Evolutionary conservation across 2,888 invertebrate species (phyloP).

Genomic region (Crossocerus cetratus): DNA sequence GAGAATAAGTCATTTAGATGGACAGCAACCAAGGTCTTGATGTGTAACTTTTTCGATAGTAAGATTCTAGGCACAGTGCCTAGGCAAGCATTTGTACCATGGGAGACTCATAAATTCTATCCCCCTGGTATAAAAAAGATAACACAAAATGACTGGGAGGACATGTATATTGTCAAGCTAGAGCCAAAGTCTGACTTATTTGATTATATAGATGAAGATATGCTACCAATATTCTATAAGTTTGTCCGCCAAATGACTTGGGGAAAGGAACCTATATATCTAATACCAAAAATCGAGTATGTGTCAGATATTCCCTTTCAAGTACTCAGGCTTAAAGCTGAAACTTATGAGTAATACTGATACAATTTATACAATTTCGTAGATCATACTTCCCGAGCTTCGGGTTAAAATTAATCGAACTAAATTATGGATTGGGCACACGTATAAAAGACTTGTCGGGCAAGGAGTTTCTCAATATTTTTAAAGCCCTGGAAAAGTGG

Average conservation of each 20-base stretch:
- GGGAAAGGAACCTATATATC: conserved; percentile 78
- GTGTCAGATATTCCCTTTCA: conserved; percentile 65
- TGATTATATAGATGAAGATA: conserved; percentile 70
- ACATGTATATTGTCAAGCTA: conserved; percentile 82
- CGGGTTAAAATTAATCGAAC: conserved; percentile 81
- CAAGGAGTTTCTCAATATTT: background rate
- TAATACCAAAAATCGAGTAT: conserved; percentile 88
- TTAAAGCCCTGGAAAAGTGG: background rate
- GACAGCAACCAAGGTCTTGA: conserved; percentile 77
- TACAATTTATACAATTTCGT: conserved; percentile 44
- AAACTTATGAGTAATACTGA: background rate
- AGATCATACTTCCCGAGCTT: conserved; percentile 87
- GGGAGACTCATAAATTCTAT: conserved; percentile 77
- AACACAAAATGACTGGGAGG: conserved; percentile 50
- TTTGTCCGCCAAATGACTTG: conserved; percentile 83
- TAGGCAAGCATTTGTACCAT: conserved; percentile 82
- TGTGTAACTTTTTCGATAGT: conserved; percentile 84
- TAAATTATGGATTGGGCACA: conserved; percentile 80
- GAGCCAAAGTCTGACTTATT: conserved; percentile 80
- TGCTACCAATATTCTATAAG: conserved; percentile 83
- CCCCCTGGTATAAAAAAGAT: fast-evolving
- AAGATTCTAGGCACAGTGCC: conserved; percentile 79
- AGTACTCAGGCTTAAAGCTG: background rate
- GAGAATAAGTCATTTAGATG: background rate
- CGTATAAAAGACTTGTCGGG: background rate